phyloP scores from a whole-genome alignment of 2,113 vertebrate genomes.

The Hippocampus comes region DNA sequence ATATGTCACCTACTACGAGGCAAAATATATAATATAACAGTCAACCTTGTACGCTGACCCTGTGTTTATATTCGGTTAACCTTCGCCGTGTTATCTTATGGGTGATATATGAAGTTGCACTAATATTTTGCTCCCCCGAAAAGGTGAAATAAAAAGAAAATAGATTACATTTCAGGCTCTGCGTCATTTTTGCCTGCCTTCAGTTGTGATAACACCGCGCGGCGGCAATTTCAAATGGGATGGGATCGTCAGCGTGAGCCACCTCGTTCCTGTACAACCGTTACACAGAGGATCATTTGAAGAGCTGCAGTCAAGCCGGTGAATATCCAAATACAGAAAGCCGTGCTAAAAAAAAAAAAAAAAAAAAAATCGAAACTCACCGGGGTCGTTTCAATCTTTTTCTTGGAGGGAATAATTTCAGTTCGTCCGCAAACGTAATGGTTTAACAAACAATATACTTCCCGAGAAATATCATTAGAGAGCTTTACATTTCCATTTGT shows the following conservation, averaged over 20 bases:
- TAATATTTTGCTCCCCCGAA: conserved; percentile 36
- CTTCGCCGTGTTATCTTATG: conserved; percentile 51
- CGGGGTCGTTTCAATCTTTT: conserved; percentile 19
- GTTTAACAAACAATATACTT: not conserved
- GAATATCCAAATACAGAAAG: conserved; percentile 7
- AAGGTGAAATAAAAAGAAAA: conserved; percentile 29
- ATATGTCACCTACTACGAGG: conserved; percentile 61
- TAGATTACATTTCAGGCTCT: conserved; percentile 40
- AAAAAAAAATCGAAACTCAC: not conserved
- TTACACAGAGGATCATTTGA: not conserved
- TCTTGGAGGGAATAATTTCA: conserved; percentile 27
- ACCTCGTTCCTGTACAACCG: not conserved
- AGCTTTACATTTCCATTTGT: conserved; percentile 38
- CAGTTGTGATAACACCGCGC: not conserved
- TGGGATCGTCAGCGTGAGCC: not conserved
- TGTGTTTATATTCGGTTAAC: conserved; percentile 65
- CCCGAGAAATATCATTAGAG: conserved; percentile 44
- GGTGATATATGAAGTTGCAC: conserved; percentile 46
- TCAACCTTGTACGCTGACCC: conserved; percentile 48
- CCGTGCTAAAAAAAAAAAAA: conserved; percentile 23
- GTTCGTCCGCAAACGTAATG: not conserved
- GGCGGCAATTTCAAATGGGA: not conserved
- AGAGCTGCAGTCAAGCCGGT: not conserved
- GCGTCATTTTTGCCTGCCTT: conserved; percentile 23
- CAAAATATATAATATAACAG: conserved; percentile 48